Evolutionary conservation across 1,140 invertebrate genomes (phyloP).

Genomic region (Dendroctonus ponderosae): DNA sequence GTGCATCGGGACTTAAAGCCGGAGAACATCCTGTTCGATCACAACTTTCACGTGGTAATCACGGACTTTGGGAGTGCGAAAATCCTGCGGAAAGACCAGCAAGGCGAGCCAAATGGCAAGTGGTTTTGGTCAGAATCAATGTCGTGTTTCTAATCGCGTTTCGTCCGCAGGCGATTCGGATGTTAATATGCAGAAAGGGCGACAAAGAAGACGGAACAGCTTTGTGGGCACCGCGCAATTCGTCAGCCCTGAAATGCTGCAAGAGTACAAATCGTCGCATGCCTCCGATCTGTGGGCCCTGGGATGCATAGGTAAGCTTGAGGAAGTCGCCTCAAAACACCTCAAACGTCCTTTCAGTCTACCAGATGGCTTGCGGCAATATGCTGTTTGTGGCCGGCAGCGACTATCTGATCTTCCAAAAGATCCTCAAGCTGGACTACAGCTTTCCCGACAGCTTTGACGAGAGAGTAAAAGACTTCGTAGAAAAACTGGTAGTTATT

Average conservation of each 20-base stretch:
- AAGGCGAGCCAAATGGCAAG: conserved; percentile 42
- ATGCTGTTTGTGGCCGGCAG: conserved; percentile 90
- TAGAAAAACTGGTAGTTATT: conserved; percentile 81
- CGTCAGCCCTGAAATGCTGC: conserved; percentile 93
- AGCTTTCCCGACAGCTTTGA: conserved; percentile 91
- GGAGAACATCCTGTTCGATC: conserved; percentile 86
- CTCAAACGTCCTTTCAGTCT: conserved; percentile 57
- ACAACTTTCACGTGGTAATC: conserved; percentile 94
- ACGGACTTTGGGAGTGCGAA: conserved; percentile 98
- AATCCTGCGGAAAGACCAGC: conserved; percentile 57
- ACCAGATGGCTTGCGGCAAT: conserved; percentile 92
- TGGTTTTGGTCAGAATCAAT: background rate
- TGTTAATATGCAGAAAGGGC: conserved; percentile 31
- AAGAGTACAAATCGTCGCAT: conserved; percentile 73
- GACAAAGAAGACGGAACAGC: conserved; percentile 64
- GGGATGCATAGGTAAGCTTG: conserved; percentile 73
- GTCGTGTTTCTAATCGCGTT: too few relatives aligned
- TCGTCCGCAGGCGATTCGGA: too few relatives aligned
- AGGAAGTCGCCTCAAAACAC: background rate
- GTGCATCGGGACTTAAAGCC: conserved; percentile 93
- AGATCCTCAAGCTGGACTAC: conserved; percentile 89
- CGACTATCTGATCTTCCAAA: conserved; percentile 97
- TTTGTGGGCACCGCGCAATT: conserved; percentile 99
- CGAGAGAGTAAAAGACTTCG: conserved; percentile 78
- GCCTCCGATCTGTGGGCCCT: conserved; percentile 97